Base-by-base conservation (phyloP, 1,140 invertebrate species). In the Thrips palmi region DNA sequence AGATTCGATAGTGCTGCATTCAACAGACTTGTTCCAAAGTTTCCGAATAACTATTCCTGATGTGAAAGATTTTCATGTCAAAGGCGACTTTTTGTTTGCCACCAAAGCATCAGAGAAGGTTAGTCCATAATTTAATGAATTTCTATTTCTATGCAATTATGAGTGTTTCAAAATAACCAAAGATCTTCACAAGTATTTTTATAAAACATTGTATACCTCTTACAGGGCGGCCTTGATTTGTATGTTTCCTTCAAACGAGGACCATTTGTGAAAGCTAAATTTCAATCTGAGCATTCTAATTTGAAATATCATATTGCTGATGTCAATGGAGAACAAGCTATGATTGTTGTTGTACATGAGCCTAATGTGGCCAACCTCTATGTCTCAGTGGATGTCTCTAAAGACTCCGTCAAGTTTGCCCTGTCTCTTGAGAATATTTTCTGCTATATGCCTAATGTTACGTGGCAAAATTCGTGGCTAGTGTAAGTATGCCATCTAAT, bases 41-140 rank as follows among this genome's bases (percentile, higher is more conserved):
- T 55, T 82, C 19, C 71, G n/a, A n/a, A n/a, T n/a, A n/a, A n/a
- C n/a, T n/a, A n/a, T 83, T 21, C 58, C 61, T 1, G 67, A 75
- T 43, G 72, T 85, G 4, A 68, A 77, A 49, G 78, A 88, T 48
- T 85, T 91, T 56, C 74, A 81, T 52, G 65, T 86, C 2, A 74
- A 70, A 50, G 79, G 73, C 5, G 77, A 85, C 43, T 89, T 78
- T 51, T 74, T 87, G 68, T 89, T 91, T 60, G 83, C 74, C 0
- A 80, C 76, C 0, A 74, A 63, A 47, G 66, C 67, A 45, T 52
- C 53, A 31, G 57, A 58, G 44, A 56, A 60, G 47, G 63, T 65
- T 42, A 56, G 57, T 53, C 11, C n/a, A 27, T 15, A 25, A 22
- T 12, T 25, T 25, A 23, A 10, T 25, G 15, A 8, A 18, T 6